phyloP scores from a whole-genome alignment of 1,140 invertebrate genomes.

The Drosophila pseudoananassae region DNA sequence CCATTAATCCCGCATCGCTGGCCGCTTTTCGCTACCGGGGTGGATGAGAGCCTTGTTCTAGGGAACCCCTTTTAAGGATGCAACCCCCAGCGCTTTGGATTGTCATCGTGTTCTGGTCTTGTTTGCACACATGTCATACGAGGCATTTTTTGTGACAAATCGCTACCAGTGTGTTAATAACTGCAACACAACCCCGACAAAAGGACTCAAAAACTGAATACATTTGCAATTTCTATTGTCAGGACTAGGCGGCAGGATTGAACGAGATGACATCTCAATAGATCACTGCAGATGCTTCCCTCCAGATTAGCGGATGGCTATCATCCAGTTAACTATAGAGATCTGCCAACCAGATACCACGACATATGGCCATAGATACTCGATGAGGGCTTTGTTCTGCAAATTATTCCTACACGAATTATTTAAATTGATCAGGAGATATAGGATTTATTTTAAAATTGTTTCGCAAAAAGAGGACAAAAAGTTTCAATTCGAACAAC shows the following conservation, averaged over 20 bases:
- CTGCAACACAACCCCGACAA: constrained; percentile 44
- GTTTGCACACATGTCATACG: constrained; percentile 79
- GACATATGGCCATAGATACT: constrained; percentile 20
- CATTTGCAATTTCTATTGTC: constrained; percentile 35
- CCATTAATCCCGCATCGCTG: constrained; percentile 43
- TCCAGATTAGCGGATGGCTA: constrained; percentile 49
- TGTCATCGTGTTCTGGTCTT: constrained; percentile 53
- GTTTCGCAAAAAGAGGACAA: background rate
- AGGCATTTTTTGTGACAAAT: constrained; percentile 73
- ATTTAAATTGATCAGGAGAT: constrained; percentile 14
- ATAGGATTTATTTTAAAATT: background rate
- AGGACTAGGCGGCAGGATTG: constrained; percentile 2
- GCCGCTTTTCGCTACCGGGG: constrained; percentile 12
- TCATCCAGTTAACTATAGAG: constrained; percentile 35
- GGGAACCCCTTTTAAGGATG: constrained; percentile 53
- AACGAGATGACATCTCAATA: constrained; percentile 59
- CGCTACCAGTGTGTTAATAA: constrained; percentile 76
- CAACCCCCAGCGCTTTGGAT: constrained; percentile 11
- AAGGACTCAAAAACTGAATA: constrained; percentile 10
- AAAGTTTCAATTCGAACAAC: constrained; percentile 22
- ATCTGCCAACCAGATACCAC: constrained; percentile 21
- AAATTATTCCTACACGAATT: constrained; percentile 25
- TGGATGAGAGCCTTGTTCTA: constrained; percentile 25
- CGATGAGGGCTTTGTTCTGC: background rate
- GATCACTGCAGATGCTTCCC: constrained; percentile 58